These are phyloP conservation scores for Pongo pygmaeus DNA, from an alignment of 2,113 vertebrate species.

Conservation along the genomic window DNA sequence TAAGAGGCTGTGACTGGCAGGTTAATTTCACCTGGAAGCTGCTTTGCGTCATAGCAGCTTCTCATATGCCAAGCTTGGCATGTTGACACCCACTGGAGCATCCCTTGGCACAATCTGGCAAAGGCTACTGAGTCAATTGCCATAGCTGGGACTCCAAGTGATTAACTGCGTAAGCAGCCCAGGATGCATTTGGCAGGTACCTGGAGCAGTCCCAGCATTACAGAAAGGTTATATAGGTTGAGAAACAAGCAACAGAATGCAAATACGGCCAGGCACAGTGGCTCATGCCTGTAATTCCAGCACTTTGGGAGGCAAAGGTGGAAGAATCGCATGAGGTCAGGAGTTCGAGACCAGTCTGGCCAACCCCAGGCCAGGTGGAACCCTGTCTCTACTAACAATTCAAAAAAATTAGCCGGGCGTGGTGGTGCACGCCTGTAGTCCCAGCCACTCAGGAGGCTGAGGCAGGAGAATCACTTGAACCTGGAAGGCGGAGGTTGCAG, in stretches of 20 bases:
- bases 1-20: constrained; percentile 10
- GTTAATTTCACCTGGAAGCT: not conserved
- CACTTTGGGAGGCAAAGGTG: too few relatives aligned
- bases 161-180: not conserved
- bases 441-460: too few relatives aligned
- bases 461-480: too few relatives aligned
- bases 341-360: too few relatives aligned
- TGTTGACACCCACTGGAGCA: constrained; percentile 32
- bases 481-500: too few relatives aligned
- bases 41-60: not conserved
- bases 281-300: too few relatives aligned
- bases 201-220: not conserved
- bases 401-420: too few relatives aligned
- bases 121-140: not conserved
- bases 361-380: too few relatives aligned
- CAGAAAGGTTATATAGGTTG: not conserved
- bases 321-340: too few relatives aligned
- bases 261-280: not conserved
- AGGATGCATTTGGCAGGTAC: not conserved
- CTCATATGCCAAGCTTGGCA: not conserved
- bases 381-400: too few relatives aligned
- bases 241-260: not conserved
- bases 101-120: not conserved
- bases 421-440: too few relatives aligned
- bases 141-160: not conserved